Conservation (phyloP, 2,113 vertebrate species). For the Leptodactylus fuscus region DNA sequence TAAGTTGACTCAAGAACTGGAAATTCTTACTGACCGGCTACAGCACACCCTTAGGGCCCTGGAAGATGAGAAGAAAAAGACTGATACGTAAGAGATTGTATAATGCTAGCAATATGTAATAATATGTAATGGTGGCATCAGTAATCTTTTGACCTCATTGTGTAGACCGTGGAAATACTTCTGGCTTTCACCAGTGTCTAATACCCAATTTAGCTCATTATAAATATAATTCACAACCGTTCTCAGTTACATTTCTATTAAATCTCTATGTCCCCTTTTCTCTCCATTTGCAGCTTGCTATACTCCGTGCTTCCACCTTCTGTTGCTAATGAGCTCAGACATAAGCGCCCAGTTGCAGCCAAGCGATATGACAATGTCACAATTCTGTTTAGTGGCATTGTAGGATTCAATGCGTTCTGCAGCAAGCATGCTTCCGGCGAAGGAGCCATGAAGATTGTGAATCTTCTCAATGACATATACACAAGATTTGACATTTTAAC, state of each 20-base stretch:
- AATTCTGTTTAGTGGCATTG: conserved; percentile 97
- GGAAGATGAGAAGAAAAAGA: conserved; percentile 99
- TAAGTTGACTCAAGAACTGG: conserved; percentile 95
- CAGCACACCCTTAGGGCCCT: conserved; percentile 94
- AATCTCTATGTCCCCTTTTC: background rate
- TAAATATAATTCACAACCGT: background rate
- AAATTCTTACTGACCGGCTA: conserved; percentile 94
- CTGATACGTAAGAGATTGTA: conserved; percentile 88
- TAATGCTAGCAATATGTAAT: background rate
- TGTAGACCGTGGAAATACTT: background rate
- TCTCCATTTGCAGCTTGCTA: conserved; percentile 77
- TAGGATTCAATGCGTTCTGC: conserved; percentile 95
- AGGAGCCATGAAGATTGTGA: conserved; percentile 98
- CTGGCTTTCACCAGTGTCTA: background rate
- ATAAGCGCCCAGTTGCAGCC: conserved; percentile 94
- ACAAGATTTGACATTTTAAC: conserved; percentile 98
- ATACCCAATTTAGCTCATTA: background rate
- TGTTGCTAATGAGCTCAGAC: conserved; percentile 95
- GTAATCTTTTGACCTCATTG: background rate
- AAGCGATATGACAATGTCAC: conserved; percentile 97
- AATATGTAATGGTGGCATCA: background rate
- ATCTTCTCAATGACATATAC: conserved; percentile 96
- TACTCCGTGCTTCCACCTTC: conserved; percentile 96
- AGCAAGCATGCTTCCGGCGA: conserved; percentile 97
- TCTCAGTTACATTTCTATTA: background rate